phyloP scores from a whole-genome alignment of 2,888 invertebrate species.

The Eugnorisma glareosa region DNA sequence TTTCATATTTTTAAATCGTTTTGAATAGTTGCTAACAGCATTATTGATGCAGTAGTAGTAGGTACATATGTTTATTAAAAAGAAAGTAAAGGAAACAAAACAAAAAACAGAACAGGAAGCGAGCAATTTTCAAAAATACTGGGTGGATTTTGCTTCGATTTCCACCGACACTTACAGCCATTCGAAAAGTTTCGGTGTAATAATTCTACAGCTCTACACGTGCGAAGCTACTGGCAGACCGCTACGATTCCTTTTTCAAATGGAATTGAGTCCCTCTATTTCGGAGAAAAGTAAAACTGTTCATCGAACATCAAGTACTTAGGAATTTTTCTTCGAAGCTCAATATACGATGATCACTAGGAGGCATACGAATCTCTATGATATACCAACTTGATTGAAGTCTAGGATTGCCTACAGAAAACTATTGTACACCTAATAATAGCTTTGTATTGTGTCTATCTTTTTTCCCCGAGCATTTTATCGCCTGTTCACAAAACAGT shows the following conservation, averaged over 20 bases:
- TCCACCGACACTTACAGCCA: conserved; percentile 32
- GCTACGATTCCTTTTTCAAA: conserved; percentile 31
- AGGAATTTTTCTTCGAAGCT: conserved; percentile 29
- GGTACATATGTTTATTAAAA: not conserved
- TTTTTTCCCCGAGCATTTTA: conserved; percentile 45
- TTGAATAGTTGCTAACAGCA: not conserved
- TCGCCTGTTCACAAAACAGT: conserved; percentile 62
- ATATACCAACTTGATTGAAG: conserved; percentile 54
- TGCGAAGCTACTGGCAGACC: conserved; percentile 15
- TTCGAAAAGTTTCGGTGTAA: conserved; percentile 43
- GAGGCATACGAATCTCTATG: conserved; percentile 26
- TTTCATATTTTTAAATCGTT: conserved; percentile 8
- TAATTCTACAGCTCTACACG: conserved; percentile 50
- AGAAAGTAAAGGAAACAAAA: not conserved
- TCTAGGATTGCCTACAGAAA: conserved; percentile 46
- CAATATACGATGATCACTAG: conserved; percentile 24
- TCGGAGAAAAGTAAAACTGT: conserved; percentile 14
- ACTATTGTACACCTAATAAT: conserved; percentile 60
- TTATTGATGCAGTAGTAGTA: not conserved
- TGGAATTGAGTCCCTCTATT: conserved; percentile 12
- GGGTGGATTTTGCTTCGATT: conserved; percentile 29
- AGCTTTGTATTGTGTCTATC: conserved; percentile 43
- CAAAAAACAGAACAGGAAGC: conserved; percentile 5
- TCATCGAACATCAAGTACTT: conserved; percentile 7
- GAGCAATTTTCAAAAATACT: conserved; percentile 33